phyloP scores from a whole-genome alignment of 1,140 invertebrate genomes.

The Micrasema minimum region DNA sequence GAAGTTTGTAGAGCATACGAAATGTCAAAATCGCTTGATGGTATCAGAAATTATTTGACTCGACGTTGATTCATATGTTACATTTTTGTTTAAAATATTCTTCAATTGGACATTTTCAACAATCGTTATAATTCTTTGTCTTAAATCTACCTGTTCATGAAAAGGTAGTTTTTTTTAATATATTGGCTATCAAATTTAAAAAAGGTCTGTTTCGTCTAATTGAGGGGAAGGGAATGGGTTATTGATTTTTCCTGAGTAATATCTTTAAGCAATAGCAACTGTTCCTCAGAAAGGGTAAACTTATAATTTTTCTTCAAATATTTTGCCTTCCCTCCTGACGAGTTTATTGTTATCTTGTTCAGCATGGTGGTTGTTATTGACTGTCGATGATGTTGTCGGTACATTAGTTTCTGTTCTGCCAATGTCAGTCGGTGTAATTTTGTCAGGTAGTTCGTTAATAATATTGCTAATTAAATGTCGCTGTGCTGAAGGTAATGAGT shows the following conservation, averaged over 20 bases:
- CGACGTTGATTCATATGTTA: no score
- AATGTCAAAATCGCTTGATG: no score
- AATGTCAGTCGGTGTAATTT: slow-evolving; percentile 32
- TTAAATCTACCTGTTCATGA: not conserved
- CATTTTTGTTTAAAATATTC: not conserved
- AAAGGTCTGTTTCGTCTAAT: slow-evolving; percentile 39
- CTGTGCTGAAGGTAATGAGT: slow-evolving; percentile 44
- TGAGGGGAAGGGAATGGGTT: slow-evolving; percentile 20
- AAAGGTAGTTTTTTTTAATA: slow-evolving; percentile 28
- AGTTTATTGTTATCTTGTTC: slow-evolving; percentile 17
- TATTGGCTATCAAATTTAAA: slow-evolving; percentile 36
- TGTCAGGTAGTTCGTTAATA: slow-evolving; percentile 28
- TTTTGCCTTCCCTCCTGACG: not conserved
- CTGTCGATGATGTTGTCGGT: not conserved
- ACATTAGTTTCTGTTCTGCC: slow-evolving; percentile 7
- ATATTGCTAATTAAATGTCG: slow-evolving; percentile 43
- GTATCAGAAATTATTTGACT: no score
- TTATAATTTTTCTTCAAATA: slow-evolving; percentile 20
- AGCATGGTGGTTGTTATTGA: slow-evolving; percentile 7
- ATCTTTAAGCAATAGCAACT: slow-evolving; percentile 16
- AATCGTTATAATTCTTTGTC: not conserved
- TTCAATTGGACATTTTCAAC: not conserved
- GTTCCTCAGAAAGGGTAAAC: slow-evolving; percentile 28
- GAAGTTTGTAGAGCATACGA: no score
- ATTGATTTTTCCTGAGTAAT: slow-evolving; percentile 26